Evolutionary conservation across 1,140 invertebrate species (phyloP).

Genomic region (Calosoma granatense): DNA sequence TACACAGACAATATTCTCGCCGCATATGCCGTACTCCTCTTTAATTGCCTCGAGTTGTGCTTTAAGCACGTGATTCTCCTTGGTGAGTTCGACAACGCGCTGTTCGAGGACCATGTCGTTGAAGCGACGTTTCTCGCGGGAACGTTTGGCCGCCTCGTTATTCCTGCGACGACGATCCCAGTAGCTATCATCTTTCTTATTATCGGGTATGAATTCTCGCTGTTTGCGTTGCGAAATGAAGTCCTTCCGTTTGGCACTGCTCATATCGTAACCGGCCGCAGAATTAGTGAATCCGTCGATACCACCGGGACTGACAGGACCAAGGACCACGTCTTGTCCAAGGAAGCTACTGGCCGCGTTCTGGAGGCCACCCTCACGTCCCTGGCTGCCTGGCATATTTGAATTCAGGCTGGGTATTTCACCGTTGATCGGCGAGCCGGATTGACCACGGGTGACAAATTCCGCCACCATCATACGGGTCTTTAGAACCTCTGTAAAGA

Average conservation of each 20-base stretch:
- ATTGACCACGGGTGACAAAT: slow-evolving; percentile 62
- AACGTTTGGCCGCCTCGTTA: slow-evolving; percentile 92
- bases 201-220: slow-evolving; percentile 92
- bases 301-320: slow-evolving; percentile 35
- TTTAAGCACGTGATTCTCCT: slow-evolving; percentile 88
- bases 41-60: slow-evolving; percentile 87
- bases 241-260: slow-evolving; percentile 52
- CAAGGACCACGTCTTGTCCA: slow-evolving; percentile 24
- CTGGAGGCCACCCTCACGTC: slow-evolving; percentile 30
- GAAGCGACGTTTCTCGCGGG: slow-evolving; percentile 87
- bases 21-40: slow-evolving; percentile 86
- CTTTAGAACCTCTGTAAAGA: slow-evolving; percentile 51
- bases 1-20: slow-evolving; percentile 72
- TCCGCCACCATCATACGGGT: slow-evolving; percentile 78
- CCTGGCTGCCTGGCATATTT: slow-evolving; percentile 43
- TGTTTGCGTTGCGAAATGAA: slow-evolving; percentile 83
- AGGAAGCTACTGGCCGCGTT: slow-evolving; percentile 29
- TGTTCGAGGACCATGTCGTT: slow-evolving; percentile 96
- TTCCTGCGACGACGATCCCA: slow-evolving; percentile 92
- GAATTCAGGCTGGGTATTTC: slow-evolving; percentile 48
- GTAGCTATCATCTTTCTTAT: slow-evolving; percentile 94
- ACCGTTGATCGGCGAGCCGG: slow-evolving; percentile 55
- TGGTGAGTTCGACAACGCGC: slow-evolving; percentile 84
- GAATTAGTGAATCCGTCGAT: slow-evolving; percentile 29
- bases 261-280: slow-evolving; percentile 34